A percentile compares a stretch with the other conserved stretches of the same genome.
phyloP scores from a whole-genome alignment of 2,797 vertebrate genomes.

The Brachyalestes nurse region DNA sequence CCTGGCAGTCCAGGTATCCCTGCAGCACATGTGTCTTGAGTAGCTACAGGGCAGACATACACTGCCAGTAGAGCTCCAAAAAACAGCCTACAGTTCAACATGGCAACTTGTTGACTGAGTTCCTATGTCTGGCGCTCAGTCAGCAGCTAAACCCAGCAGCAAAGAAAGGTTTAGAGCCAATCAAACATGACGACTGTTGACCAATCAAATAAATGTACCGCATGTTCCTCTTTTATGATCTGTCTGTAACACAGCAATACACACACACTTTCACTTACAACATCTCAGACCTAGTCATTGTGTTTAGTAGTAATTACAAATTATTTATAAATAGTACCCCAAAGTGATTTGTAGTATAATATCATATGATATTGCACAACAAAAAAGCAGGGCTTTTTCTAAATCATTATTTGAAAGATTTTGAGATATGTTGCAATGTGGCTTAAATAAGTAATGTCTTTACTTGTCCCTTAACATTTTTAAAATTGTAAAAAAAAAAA shows the following conservation, averaged over 20 bases:
- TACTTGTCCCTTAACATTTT: no score
- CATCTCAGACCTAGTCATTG: not conserved
- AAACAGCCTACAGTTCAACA: constrained; percentile 43
- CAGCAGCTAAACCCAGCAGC: not conserved
- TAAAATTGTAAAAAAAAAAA: no score
- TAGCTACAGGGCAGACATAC: constrained; percentile 32
- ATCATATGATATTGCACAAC: no score
- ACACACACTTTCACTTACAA: not conserved
- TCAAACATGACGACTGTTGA: not conserved
- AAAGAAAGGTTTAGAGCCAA: not conserved
- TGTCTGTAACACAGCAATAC: not conserved
- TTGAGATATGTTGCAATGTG: no score
- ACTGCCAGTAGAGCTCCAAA: constrained; percentile 35
- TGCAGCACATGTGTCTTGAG: constrained; percentile 59
- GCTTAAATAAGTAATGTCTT: no score
- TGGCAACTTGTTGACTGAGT: constrained; percentile 35
- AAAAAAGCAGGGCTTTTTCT: no score
- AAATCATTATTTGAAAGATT: no score
- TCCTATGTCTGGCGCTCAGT: not conserved
- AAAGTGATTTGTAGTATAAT: no score
- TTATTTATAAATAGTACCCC: not conserved
- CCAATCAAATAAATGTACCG: constrained; percentile 13
- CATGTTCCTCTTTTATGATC: constrained; percentile 49
- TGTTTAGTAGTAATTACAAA: not conserved
- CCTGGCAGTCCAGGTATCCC: constrained; percentile 82